A percentile compares a stretch with the other conserved stretches of the same genome.
Conservation (phyloP, 2,797 vertebrate species). For the Gambusia yucatana region DNA sequence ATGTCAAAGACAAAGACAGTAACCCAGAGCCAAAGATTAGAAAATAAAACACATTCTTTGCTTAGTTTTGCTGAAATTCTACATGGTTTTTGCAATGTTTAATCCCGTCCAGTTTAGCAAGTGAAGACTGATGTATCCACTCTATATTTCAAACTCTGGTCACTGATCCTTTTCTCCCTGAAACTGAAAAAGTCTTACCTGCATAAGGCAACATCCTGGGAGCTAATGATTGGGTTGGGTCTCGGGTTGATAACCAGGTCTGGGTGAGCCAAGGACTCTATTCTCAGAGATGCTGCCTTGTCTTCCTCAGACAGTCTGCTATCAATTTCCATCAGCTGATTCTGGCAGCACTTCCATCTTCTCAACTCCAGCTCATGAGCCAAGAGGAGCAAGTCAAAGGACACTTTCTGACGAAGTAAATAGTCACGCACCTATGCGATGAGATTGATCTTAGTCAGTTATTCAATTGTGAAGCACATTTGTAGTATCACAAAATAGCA, state of each 20-base stretch:
- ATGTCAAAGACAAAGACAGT: background rate
- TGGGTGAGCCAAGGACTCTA: constrained; percentile 77
- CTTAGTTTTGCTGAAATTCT: background rate
- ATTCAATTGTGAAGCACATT: background rate
- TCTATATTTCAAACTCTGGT: background rate
- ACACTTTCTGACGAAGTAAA: constrained; percentile 89
- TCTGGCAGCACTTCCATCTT: constrained; percentile 72
- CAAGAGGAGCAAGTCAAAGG: constrained; percentile 89
- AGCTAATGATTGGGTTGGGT: constrained; percentile 79
- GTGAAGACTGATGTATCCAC: background rate
- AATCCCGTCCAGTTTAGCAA: background rate
- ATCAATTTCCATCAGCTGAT: constrained; percentile 78
- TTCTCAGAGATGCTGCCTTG: constrained; percentile 62
- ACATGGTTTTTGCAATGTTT: background rate
- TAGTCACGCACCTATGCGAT: constrained; percentile 80
- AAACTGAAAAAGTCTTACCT: constrained; percentile 76
- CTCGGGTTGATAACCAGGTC: constrained; percentile 68
- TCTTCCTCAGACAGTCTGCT: constrained; percentile 75
- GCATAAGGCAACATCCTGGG: constrained; percentile 82
- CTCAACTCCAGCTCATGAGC: constrained; percentile 86
- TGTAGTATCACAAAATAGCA: background rate
- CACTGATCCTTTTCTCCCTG: background rate
- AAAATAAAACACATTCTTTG: background rate
- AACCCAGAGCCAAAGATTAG: background rate
- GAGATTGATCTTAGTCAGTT: background rate